phyloP scores from a whole-genome alignment of 2,888 invertebrate species.

The Drosophila incognita region DNA sequence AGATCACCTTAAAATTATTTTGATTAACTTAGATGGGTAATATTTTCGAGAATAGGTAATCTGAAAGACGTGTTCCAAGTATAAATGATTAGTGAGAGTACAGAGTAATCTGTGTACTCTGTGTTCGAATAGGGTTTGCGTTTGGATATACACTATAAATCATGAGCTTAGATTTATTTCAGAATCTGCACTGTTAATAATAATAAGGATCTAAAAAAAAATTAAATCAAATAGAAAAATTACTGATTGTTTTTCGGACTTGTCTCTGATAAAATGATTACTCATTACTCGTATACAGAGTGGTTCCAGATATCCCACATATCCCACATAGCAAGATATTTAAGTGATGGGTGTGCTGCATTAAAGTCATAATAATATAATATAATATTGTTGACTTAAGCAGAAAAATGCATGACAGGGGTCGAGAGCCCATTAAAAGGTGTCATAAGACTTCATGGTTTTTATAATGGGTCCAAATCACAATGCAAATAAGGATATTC shows the following conservation, averaged over 20 bases:
- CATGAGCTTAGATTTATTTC: too few relatives aligned
- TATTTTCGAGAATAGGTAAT: not conserved
- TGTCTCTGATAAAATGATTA: not conserved
- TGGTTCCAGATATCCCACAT: not conserved
- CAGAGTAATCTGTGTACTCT: not conserved
- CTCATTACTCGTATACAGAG: not conserved
- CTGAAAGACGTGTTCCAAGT: not conserved
- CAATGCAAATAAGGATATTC: slow-evolving; percentile 21
- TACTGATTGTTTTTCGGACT: not conserved
- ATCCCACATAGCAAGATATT: not conserved
- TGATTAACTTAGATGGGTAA: not conserved
- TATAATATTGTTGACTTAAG: slow-evolving; percentile 4
- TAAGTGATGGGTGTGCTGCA: not conserved
- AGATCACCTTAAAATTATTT: not conserved
- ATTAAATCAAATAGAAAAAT: not conserved
- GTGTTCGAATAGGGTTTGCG: not conserved
- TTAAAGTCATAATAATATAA: not conserved
- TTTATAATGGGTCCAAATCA: slow-evolving; percentile 17
- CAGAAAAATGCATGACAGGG: not conserved
- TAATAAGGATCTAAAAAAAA: not conserved
- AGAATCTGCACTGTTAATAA: too few relatives aligned
- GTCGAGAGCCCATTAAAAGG: not conserved
- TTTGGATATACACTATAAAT: too few relatives aligned
- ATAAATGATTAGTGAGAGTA: not conserved
- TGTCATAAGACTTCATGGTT: not conserved